A percentile compares a stretch with the other conserved stretches of the same genome.
These are phyloP conservation scores for Trogon surrucura DNA, from an alignment of 2,113 vertebrate genomes.

Conservation along the genomic window DNA sequence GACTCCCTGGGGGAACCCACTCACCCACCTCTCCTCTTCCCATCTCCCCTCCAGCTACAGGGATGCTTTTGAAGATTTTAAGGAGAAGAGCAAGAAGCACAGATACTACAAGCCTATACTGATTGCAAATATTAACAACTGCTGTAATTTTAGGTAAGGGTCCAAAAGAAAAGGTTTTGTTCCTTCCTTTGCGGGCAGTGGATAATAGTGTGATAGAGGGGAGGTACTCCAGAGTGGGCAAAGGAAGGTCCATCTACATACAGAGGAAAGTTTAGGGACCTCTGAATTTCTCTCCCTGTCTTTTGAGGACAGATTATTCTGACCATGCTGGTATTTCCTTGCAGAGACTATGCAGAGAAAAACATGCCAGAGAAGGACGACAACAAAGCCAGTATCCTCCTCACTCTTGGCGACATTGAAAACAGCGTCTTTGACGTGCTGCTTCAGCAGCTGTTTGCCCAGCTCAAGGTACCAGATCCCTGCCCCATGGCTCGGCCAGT, in stretches of 20 bases:
- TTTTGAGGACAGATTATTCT: not conserved
- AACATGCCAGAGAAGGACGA: not conserved
- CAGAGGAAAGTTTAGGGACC: not conserved
- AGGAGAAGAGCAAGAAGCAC: conserved; percentile 74
- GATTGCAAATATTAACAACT: conserved; percentile 85
- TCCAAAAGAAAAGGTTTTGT: not conserved
- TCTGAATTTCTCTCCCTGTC: not conserved
- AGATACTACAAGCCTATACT: conserved; percentile 70
- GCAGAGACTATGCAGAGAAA: conserved; percentile 72
- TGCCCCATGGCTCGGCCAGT: not conserved
- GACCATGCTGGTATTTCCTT: not conserved
- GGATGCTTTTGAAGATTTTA: conserved; percentile 77
- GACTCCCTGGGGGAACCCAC: rapidly evolving
- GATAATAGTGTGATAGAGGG: not conserved
- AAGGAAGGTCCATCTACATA: not conserved
- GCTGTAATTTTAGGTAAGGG: conserved; percentile 84
- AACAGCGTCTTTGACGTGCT: conserved; percentile 70
- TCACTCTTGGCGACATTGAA: conserved; percentile 72
- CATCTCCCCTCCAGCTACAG: conserved; percentile 78
- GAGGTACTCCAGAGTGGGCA: not conserved
- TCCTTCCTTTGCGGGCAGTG: not conserved
- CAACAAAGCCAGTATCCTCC: conserved; percentile 36
- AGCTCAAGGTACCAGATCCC: conserved; percentile 78
- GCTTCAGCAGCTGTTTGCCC: conserved; percentile 71
- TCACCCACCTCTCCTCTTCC: not conserved